Conservation (phyloP, 2,113 vertebrate species). For the Anser cygnoides region DNA sequence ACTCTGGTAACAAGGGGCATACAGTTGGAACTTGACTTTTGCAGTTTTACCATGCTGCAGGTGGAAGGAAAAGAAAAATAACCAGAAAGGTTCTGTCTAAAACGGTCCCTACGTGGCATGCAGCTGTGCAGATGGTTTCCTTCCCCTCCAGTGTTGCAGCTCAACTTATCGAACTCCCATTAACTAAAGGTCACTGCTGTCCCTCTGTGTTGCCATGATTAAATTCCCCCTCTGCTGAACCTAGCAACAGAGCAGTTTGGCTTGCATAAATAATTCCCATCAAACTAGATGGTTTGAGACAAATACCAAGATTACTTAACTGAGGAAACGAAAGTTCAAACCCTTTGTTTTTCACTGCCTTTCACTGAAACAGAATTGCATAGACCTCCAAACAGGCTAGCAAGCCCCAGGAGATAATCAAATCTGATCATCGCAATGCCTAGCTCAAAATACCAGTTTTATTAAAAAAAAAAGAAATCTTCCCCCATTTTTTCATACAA, state of each 20-base stretch:
- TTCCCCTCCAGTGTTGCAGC: neutral
- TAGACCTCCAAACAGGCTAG: neutral
- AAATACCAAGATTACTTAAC: neutral
- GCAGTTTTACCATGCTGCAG: neutral
- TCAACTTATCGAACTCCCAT: neutral
- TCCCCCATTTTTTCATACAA: neutral
- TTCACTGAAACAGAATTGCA: neutral
- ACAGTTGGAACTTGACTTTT: neutral
- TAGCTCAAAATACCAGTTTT: neutral
- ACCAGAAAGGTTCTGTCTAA: neutral
- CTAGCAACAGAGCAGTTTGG: neutral
- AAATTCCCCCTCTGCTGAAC: neutral
- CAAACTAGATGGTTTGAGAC: neutral
- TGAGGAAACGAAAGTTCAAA: neutral
- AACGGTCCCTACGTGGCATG: accelerated
- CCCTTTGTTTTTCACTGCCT: neutral
- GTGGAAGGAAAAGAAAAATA: neutral
- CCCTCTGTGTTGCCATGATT: neutral
- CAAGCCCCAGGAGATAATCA: neutral
- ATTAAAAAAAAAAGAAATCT: neutral
- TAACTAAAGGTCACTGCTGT: slow-evolving; percentile 25
- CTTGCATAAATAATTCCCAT: neutral
- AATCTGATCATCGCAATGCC: neutral
- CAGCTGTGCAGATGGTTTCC: neutral
- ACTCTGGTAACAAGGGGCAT: neutral